These are phyloP conservation scores for Keiferia lycopersicella DNA, from an alignment of 2,888 invertebrate genomes.

Conservation along the genomic window DNA sequence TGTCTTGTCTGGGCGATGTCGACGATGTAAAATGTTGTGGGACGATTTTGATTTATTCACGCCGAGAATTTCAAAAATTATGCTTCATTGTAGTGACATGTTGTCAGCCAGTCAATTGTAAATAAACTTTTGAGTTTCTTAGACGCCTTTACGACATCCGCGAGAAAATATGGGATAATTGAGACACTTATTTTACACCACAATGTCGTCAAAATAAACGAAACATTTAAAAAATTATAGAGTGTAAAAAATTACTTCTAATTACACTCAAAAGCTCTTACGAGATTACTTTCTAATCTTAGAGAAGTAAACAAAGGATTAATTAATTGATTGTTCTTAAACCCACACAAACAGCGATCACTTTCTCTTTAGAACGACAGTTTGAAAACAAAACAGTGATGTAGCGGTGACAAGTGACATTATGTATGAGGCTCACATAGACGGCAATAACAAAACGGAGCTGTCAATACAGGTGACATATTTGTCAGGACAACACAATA, in stretches of 20 bases:
- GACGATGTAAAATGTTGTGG: slow-evolving; percentile 3
- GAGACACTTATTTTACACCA: no score
- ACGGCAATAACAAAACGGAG: slow-evolving; percentile 17
- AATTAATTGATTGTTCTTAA: slow-evolving; percentile 11
- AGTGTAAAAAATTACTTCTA: not conserved
- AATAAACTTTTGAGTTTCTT: no score
- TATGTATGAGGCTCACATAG: not conserved
- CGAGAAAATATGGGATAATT: no score
- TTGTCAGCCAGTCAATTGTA: no score
- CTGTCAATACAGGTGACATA: slow-evolving; percentile 15
- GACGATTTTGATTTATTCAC: no score
- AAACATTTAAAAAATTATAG: not conserved
- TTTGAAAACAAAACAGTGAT: slow-evolving; percentile 11
- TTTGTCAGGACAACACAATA: not conserved
- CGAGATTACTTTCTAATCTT: slow-evolving; percentile 14
- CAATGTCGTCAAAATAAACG: no score
- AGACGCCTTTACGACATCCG: no score
- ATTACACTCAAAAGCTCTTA: not conserved
- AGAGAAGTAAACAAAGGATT: slow-evolving; percentile 8
- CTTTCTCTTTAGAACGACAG: slow-evolving; percentile 16
- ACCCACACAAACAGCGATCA: not conserved
- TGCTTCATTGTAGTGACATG: no score
- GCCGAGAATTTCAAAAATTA: no score
- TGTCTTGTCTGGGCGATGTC: slow-evolving; percentile 13
- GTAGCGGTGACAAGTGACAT: slow-evolving; percentile 9